Percentiles rank a stretch among this genome's conserved stretches.
Conservation (phyloP, 2,113 vertebrate species). For the Callipepla squamata region DNA sequence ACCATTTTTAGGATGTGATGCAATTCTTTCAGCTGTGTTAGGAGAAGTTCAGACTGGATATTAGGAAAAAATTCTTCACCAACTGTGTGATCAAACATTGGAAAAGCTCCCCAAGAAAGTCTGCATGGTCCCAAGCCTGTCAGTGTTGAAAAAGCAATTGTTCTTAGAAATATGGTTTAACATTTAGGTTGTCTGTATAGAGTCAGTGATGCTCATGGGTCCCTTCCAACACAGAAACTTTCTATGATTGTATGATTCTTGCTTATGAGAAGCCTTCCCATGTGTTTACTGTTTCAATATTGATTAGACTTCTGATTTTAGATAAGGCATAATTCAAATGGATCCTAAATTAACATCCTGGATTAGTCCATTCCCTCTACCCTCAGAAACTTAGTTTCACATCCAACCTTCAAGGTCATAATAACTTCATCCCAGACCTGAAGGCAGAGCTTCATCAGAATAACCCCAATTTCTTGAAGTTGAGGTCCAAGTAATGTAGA, state of each 20-base stretch:
- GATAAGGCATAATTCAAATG: background rate
- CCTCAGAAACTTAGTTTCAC: background rate
- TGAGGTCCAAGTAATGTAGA: background rate
- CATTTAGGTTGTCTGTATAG: background rate
- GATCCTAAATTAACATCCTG: background rate
- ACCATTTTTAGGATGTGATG: background rate
- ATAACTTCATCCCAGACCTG: background rate
- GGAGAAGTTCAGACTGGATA: background rate
- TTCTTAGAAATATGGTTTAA: background rate
- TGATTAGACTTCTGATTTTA: background rate
- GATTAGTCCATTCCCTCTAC: background rate
- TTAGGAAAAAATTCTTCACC: background rate
- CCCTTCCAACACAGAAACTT: background rate
- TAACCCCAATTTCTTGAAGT: background rate
- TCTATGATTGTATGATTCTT: background rate
- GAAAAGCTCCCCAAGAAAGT: background rate
- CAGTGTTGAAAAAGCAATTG: background rate
- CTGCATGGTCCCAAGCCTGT: background rate
- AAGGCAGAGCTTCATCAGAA: background rate
- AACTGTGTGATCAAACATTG: background rate
- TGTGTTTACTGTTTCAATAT: background rate
- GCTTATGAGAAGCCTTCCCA: background rate
- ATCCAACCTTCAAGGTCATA: background rate
- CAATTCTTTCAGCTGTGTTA: background rate
- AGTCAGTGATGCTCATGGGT: background rate